Evolutionary conservation across 2,113 vertebrate genomes (phyloP).

Genomic region (Uria lomvia): DNA sequence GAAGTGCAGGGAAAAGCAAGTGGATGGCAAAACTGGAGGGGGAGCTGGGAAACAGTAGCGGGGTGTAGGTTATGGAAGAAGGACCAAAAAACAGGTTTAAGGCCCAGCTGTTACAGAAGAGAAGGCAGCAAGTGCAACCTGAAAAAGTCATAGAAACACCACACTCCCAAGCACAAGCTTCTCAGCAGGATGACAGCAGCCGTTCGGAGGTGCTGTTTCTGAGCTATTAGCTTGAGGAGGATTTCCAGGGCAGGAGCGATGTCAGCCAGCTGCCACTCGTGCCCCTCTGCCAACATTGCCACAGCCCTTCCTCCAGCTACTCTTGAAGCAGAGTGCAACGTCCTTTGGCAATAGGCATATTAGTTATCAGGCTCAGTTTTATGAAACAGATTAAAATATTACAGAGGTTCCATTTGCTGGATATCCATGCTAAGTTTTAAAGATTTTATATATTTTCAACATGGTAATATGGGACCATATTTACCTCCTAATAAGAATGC

Average conservation of each 20-base stretch:
- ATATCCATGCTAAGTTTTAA: not conserved
- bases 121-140: not conserved
- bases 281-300: not conserved
- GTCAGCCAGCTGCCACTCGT: not conserved
- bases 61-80: not conserved
- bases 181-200: not conserved
- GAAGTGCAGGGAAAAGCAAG: not conserved
- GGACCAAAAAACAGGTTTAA: not conserved
- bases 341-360: not conserved
- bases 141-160: not conserved
- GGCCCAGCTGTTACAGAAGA: not conserved
- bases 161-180: not conserved
- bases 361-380: not conserved
- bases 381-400: not conserved
- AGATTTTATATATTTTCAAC: not conserved
- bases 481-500: not conserved
- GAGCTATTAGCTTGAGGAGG: not conserved
- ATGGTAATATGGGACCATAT: not conserved
- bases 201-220: accelerated
- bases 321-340: not conserved
- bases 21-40: not conserved
- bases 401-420: not conserved
- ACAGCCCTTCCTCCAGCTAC: not conserved
- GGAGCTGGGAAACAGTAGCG: not conserved
- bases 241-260: not conserved